Conservation (phyloP, 2,113 vertebrate species). For the Abramis brama region DNA sequence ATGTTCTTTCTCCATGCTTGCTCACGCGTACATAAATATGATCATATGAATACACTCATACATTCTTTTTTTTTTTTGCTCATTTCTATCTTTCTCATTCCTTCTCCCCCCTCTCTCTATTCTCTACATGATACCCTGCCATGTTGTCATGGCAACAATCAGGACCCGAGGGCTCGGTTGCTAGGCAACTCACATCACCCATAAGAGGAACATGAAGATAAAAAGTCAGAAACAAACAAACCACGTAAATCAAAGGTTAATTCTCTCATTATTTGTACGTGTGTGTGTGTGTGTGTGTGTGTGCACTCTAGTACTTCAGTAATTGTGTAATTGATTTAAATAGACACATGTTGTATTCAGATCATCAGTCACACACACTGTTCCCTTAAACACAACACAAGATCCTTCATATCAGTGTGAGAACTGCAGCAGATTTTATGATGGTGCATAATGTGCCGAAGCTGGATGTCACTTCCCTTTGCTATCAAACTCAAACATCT, state of each 20-base stretch:
- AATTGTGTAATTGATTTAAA: neutral
- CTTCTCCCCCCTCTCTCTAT: conserved; percentile 74
- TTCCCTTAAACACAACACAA: conserved; percentile 9
- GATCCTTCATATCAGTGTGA: neutral
- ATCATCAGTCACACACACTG: neutral
- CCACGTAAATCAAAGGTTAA: conserved; percentile 42
- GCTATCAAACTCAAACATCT: neutral
- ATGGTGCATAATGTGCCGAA: too few relatives aligned
- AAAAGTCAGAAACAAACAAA: conserved; percentile 79
- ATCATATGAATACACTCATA: neutral
- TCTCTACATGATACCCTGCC: conserved; percentile 80
- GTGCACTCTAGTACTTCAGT: conserved; percentile 15
- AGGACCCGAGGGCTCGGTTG: conserved; percentile 79
- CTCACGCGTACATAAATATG: neutral
- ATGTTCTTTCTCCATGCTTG: neutral
- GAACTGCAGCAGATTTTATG: neutral
- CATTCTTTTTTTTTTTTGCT: neutral
- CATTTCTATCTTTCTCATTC: conserved; percentile 45
- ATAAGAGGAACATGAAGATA: conserved; percentile 79
- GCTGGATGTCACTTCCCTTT: neutral
- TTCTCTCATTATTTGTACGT: conserved; percentile 29
- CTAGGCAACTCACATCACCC: conserved; percentile 84
- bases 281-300: conserved; percentile 45
- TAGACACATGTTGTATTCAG: neutral
- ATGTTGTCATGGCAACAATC: conserved; percentile 84